Conservation (phyloP, 2,888 invertebrate species). For the Epinotia demarniana region DNA sequence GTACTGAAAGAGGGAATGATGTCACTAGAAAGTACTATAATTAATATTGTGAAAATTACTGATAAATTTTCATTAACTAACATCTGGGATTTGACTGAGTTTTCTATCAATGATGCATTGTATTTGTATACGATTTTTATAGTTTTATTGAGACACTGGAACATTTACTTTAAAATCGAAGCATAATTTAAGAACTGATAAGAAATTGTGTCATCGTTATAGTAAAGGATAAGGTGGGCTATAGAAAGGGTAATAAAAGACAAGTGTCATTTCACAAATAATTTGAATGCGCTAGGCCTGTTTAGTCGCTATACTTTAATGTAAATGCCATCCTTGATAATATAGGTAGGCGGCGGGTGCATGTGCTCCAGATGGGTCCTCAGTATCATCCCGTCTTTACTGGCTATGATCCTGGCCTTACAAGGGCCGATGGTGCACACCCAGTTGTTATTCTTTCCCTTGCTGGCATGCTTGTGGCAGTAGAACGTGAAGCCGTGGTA, state of each 20-base stretch:
- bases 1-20: conserved; percentile 16
- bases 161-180: too few species aligned
- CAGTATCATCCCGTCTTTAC: conserved; percentile 33
- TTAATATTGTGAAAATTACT: too few species aligned
- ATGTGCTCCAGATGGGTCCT: conserved; percentile 25
- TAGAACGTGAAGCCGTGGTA: conserved; percentile 46
- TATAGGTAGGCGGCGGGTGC: conserved; percentile 24
- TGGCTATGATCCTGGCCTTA: conserved; percentile 50
- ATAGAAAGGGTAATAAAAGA: too few species aligned
- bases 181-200: too few species aligned
- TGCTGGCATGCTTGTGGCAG: conserved; percentile 29
- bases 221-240: too few species aligned
- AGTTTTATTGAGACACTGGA: too few species aligned
- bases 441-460: conserved; percentile 41
- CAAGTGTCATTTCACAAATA: too few species aligned
- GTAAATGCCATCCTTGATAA: conserved; percentile 35
- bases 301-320: conserved; percentile 23
- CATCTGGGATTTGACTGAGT: too few species aligned
- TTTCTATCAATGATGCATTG: too few species aligned
- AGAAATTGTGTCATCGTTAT: too few species aligned
- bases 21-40: background rate
- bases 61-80: background rate
- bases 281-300: too few species aligned
- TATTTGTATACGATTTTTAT: too few species aligned
- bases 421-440: conserved; percentile 50